phyloP scores from a whole-genome alignment of 2,888 invertebrate genomes.

The Petrolisthes cinctipes region DNA sequence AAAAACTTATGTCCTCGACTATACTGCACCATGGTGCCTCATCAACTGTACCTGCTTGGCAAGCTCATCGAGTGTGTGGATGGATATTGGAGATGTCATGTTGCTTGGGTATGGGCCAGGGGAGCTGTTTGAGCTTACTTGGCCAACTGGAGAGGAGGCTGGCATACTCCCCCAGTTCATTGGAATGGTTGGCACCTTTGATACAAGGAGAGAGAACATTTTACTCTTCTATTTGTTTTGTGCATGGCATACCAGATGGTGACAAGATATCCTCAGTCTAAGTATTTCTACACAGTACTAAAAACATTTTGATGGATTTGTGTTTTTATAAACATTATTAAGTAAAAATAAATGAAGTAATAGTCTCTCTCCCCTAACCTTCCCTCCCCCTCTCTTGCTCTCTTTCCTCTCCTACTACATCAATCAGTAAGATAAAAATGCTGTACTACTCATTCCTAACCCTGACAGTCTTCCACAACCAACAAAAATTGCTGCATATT shows the following conservation, averaged over 20 bases:
- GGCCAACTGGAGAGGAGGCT: slow-evolving; percentile 47
- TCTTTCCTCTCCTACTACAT: too few species aligned
- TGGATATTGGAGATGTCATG: slow-evolving; percentile 49
- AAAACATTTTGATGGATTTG: too few species aligned
- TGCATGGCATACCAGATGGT: neutral
- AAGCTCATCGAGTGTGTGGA: slow-evolving; percentile 56
- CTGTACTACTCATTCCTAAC: too few species aligned
- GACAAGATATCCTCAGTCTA: neutral
- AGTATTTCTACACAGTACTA: too few species aligned
- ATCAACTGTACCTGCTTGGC: slow-evolving; percentile 41
- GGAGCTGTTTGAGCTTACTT: slow-evolving; percentile 27
- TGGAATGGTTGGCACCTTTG: slow-evolving; percentile 58
- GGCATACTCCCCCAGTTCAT: slow-evolving; percentile 58
- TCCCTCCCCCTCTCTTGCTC: neutral
- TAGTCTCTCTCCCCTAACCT: too few species aligned
- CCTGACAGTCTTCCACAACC: too few species aligned
- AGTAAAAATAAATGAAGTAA: too few species aligned
- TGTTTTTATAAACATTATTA: too few species aligned
- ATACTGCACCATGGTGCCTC: neutral
- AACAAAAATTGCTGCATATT: too few species aligned
- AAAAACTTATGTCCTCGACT: neutral
- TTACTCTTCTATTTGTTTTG: neutral
- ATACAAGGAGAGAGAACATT: neutral
- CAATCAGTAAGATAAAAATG: too few species aligned
- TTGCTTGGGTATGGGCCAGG: slow-evolving; percentile 20